These are phyloP conservation scores for Drosophila mojavensis DNA, from an alignment of 1,140 invertebrate species.

Conservation along the genomic window DNA sequence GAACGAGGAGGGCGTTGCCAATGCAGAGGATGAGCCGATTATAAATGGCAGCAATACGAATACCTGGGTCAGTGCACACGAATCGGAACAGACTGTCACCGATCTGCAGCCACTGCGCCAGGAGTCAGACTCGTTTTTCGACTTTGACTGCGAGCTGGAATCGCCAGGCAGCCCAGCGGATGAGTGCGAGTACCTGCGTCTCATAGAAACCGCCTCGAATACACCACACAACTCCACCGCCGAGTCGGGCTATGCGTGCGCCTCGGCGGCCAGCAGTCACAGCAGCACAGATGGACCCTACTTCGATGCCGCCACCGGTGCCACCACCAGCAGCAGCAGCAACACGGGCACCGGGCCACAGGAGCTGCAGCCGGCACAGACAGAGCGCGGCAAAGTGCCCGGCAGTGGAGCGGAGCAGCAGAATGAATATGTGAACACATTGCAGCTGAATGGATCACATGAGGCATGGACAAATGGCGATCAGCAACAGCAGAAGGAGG, in stretches of 20 bases:
- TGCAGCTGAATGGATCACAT: constrained; percentile 54
- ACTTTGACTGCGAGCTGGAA: constrained; percentile 87
- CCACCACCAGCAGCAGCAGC: constrained; percentile 36
- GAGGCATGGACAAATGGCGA: constrained; percentile 49
- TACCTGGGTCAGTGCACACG: constrained; percentile 73
- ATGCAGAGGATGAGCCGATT: constrained; percentile 77
- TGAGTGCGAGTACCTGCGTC: constrained; percentile 84
- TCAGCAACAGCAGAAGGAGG: constrained; percentile 9
- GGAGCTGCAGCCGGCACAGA: constrained; percentile 46
- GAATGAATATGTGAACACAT: constrained; percentile 40
- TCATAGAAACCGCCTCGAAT: constrained; percentile 84
- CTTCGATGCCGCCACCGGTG: constrained; percentile 83
- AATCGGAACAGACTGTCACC: constrained; percentile 76
- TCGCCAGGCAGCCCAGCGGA: constrained; percentile 88
- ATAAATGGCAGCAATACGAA: constrained; percentile 75
- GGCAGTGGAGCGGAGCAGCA: constrained; percentile 33
- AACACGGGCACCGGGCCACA: constrained; percentile 24
- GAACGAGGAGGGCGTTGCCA: constrained; percentile 65
- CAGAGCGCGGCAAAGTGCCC: constrained; percentile 30
- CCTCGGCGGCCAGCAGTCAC: constrained; percentile 80
- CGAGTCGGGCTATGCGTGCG: constrained; percentile 85
- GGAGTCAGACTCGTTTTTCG: constrained; percentile 86
- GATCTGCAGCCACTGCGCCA: constrained; percentile 84
- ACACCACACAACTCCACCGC: constrained; percentile 84
- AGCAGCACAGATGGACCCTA: constrained; percentile 85